Evolutionary conservation across 2,888 invertebrate species (phyloP), one percentile per base, ranked within the genome.

Genomic region (Eudasyphora cyanicolor): DNA sequence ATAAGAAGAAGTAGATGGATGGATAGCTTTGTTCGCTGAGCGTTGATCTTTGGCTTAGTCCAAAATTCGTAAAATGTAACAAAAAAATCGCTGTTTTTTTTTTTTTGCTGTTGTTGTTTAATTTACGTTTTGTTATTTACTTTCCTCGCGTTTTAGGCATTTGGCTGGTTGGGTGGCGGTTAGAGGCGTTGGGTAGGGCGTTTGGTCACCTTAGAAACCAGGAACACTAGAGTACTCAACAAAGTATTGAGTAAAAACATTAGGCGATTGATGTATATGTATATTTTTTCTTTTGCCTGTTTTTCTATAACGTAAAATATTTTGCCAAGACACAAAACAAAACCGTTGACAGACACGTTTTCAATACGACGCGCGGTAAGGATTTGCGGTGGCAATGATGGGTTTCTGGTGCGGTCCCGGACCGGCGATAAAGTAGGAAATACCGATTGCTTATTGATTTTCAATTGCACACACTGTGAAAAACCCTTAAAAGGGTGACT

Each of bases 201-300:
- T n/a, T n/a, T 75, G 78, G 80, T 84, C 62, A 54, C 78, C 84
- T 79, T 79, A 67, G 84, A 76, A 84, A 81, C 84, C 76, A 70
- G 38, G 42, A 42, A 57, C 24, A 57, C 10, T n/a, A 27, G 45
- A n/a, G n/a, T 10, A 38, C n/a, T n/a, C n/a, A 10, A 38, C 6
- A 54, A 57, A 21, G 42, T 49, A 35, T 32, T 60, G 32, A 45
- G n/a, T n/a, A 45, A n/a, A 45, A 14, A n/a, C n/a, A n/a, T 45
- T n/a, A 60, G 14, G 54, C 4, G 21, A 24, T 54, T 54, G 1
- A 1, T 42, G n/a, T 73, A 29, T 38, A 62, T 69, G 45, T 21
- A n/a, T n/a, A n/a, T n/a, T n/a, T n/a, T n/a, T n/a, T n/a, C n/a
- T n/a, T n/a, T n/a, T n/a, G n/a, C n/a, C n/a, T n/a, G n/a, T n/a